Base-by-base conservation (phyloP, 64 coral and sea anemone genomes). In the Trachythela sp. region DNA sequence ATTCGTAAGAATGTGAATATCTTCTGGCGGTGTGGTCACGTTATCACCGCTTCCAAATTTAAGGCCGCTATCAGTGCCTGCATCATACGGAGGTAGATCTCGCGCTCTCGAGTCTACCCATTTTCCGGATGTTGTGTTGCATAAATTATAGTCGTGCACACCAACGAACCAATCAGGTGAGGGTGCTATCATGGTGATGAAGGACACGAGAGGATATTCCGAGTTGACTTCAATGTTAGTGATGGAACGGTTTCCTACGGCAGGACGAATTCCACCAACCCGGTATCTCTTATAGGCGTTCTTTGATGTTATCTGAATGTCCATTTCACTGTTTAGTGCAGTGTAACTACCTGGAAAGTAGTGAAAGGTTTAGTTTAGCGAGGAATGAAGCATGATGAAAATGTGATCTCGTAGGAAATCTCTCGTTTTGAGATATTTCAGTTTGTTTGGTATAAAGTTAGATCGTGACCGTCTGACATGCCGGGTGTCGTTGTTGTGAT, bases 141-240 rank as follows among this genome's bases (percentile, higher is more conserved):
- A 92, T 40, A 92, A 59, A 8, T 92, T 51, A 5, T 35, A 30
- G 76, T 87, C 83, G 51, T 84, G 70, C 7, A 92, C 76, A 84
- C 91, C 91, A 83, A 92, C 77, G 52, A 92, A 88, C 91, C 91
- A 91, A 77, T 91, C 90, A 39, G 90, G 90, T 39, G 90, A 91
- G 8, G 90, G 90, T 13, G 67, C 84, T 45, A 91, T 59, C 90
- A 91, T 91, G 22, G 90, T 72, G 9, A 91, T 77, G 0, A 86
- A 35, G 15, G 75, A 80, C 27, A 80, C 75, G 7, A 80, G 75
- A 39, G 75, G 75, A 80, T 80, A 80, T 18, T 80, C 33, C 13
- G 75, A 15, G 75, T 35, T 80, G 20, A 80, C 75, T 39, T 35
- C 33, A 29, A 80, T 80, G 37, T 80, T 20, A 34, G 33, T 2